Base-by-base conservation (phyloP, 1,140 invertebrate species). In the Nomia melanderi region DNA sequence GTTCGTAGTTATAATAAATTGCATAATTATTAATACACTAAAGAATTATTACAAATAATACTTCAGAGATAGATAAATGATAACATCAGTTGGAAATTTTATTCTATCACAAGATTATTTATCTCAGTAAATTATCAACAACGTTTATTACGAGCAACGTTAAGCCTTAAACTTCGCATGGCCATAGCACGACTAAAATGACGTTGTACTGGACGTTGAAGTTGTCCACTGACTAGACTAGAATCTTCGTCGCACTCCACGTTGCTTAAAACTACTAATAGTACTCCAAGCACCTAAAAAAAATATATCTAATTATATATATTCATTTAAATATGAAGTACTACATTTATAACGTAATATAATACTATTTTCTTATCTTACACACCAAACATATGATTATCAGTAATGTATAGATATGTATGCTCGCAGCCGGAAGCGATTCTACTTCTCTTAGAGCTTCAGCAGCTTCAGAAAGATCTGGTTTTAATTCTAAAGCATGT, bases 161-260 rank as follows among this genome's bases (percentile, higher is more conserved):
- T 92, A 29, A 95, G 93, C 36, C 94, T 93, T 29, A 97, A 93
- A 63, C 96, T 96, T 27, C 96, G 93, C 96, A 97, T 97, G 5
- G 96, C 96, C 95, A 97, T 96, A 2, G 96, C 96, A 65, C 96
- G 93, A 91, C 97, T 97, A 87, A 97, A 97, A 88, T 97, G 96
- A 14, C 96, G 93, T 84, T 95, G 94, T 41, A 94, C 94, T 20
- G 95, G 94, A 86, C 96, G 96, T 77, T 95, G 94, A 72, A 87
- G 94, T 93, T 79, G 92, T 88, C 86, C 95, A 93, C 77, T 93
- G 90, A 84, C 93, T 93, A 82, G 90, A 93, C 86, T 96, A 94
- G 91, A 87, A 73, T 90, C 91, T 53, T 91, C 91, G 47, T 92
- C 91, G 36, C 90, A 91, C 76, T 92, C 91, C 20, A 92, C 79